phyloP scores from a whole-genome alignment of 2,113 vertebrate genomes.

The Otus sunia region DNA sequence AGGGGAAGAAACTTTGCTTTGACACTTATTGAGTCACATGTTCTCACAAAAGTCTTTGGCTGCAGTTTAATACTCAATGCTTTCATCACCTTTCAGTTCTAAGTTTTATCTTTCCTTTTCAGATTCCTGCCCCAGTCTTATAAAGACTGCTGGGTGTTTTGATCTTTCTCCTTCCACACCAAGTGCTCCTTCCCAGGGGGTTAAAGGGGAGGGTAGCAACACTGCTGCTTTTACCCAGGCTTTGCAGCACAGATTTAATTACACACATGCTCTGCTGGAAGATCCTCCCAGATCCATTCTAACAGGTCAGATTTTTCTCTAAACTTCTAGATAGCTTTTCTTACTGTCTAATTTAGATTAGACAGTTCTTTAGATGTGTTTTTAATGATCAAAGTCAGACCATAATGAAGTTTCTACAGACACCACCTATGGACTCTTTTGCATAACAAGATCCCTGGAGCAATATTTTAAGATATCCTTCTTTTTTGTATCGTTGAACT shows the following conservation, averaged over 20 bases:
- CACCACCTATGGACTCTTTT: background rate
- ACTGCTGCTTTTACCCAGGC: background rate
- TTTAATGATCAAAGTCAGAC: background rate
- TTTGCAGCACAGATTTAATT: constrained; percentile 6
- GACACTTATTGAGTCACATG: background rate
- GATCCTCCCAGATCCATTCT: background rate
- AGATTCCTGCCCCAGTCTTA: background rate
- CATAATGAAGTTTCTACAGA: background rate
- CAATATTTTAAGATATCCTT: background rate
- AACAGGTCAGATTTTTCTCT: background rate
- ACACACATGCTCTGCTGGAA: fast-evolving
- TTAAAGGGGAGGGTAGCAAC: background rate
- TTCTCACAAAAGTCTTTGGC: background rate
- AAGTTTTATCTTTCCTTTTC: constrained; percentile 6
- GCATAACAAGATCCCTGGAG: background rate
- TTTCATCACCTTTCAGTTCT: constrained; percentile 26
- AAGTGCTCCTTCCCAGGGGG: background rate
- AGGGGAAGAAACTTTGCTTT: background rate
- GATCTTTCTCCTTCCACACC: constrained; percentile 21
- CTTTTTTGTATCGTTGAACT: background rate
- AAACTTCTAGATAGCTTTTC: background rate
- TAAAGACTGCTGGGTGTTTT: background rate
- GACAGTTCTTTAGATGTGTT: background rate
- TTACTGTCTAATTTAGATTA: background rate
- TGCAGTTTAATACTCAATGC: background rate